Percentiles rank a stretch among this genome's conserved stretches.
These are phyloP conservation scores for Drosophila demipolita DNA, from an alignment of 2,888 invertebrate genomes.

Conservation along the genomic window DNA sequence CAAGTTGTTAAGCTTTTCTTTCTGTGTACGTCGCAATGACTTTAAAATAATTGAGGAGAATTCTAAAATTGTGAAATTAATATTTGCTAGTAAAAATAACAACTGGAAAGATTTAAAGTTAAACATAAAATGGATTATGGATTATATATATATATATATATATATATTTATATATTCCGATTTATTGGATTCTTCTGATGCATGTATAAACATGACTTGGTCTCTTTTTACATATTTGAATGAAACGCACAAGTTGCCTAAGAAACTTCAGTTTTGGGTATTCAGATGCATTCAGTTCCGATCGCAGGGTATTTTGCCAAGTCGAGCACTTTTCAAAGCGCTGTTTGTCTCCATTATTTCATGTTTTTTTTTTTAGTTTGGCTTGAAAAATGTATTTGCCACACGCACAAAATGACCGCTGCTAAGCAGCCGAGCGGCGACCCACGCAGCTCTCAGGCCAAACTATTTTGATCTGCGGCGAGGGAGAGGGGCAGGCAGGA, in stretches of 20 bases:
- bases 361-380: background rate
- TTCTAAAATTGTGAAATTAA: background rate
- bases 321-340: background rate
- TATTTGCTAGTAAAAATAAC: background rate
- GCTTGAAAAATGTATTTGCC: constrained; percentile 20
- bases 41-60: background rate
- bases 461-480: constrained; percentile 34
- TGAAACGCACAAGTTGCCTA: background rate
- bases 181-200: background rate
- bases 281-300: background rate
- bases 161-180: background rate
- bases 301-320: background rate
- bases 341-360: background rate
- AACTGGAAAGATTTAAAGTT: background rate
- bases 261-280: background rate
- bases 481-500: background rate
- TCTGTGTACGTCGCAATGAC: background rate
- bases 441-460: constrained; percentile 42
- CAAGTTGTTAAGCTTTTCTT: background rate
- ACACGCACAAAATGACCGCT: constrained; percentile 26
- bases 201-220: background rate
- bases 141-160: background rate
- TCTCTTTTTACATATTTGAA: background rate
- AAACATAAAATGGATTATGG: background rate
- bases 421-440: background rate